phyloP scores from a whole-genome alignment of 2,888 invertebrate species.

The Temnothorax unifasciatus region DNA sequence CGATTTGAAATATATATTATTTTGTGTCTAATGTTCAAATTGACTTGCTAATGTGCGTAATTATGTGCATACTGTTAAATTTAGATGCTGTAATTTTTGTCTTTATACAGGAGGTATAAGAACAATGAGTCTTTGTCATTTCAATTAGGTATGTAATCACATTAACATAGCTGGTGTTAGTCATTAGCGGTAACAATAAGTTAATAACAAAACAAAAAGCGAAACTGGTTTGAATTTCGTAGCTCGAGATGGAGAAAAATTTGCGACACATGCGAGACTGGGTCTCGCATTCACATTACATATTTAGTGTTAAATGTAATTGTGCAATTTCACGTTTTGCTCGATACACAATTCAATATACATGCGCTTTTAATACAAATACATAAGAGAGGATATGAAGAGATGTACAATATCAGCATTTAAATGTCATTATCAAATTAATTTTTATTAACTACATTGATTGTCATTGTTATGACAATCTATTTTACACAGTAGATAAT shows the following conservation, averaged over 20 bases:
- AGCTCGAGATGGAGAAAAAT: background rate
- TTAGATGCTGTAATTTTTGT: background rate
- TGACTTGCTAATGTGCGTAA: conserved; percentile 5
- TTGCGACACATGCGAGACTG: background rate
- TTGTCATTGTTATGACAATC: background rate
- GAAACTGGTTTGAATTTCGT: background rate
- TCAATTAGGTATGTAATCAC: background rate
- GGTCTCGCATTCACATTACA: background rate
- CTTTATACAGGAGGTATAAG: background rate
- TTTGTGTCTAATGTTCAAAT: background rate
- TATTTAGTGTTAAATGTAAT: background rate
- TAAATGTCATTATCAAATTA: background rate
- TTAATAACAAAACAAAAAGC: conserved; percentile 22
- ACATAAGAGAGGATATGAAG: background rate
- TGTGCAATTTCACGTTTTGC: background rate
- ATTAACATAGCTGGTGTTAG: background rate
- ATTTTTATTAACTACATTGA: background rate
- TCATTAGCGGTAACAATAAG: conserved; percentile 14
- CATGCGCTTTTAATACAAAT: background rate
- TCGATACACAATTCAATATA: background rate
- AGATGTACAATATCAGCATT: background rate
- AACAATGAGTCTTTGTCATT: background rate
- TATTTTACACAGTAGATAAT: background rate
- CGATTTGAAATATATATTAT: too few species aligned
- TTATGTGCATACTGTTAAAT: background rate